phyloP scores from a whole-genome alignment of 1,140 invertebrate genomes.

The Eciton burchellii region DNA sequence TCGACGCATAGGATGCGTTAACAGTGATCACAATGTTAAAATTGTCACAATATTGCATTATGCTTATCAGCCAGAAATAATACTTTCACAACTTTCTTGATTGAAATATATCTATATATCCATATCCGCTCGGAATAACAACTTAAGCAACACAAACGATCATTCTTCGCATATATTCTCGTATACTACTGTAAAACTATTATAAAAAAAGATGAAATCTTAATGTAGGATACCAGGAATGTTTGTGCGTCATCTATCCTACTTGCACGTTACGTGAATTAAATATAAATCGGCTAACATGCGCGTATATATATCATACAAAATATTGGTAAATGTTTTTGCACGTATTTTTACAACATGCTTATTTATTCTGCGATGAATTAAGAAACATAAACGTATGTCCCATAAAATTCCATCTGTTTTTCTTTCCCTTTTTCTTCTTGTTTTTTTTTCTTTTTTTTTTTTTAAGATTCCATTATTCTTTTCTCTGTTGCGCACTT shows the following conservation, averaged over 20 bases:
- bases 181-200: not conserved
- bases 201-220: not conserved
- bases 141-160: not conserved
- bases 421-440: conserved; percentile 17
- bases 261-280: conserved; percentile 7
- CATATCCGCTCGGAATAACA: not conserved
- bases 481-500: too few relatives aligned
- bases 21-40: not conserved
- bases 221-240: conserved; percentile 4
- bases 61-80: not conserved
- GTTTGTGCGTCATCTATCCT: conserved; percentile 4
- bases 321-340: not conserved
- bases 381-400: not conserved
- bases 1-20: not conserved
- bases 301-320: not conserved
- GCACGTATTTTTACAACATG: too few relatives aligned
- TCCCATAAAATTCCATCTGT: conserved; percentile 11
- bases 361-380: not conserved
- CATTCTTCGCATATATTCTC: not conserved
- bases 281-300: conserved; percentile 36
- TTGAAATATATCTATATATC: not conserved
- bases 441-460: too few relatives aligned
- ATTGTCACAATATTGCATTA: not conserved
- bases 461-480: too few relatives aligned
- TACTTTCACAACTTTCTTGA: conserved; percentile 27